Percentiles rank a stretch among this genome's conserved stretches.
These are phyloP conservation scores for Diadophis punctatus DNA, from an alignment of 2,113 vertebrate species.

Conservation along the genomic window DNA sequence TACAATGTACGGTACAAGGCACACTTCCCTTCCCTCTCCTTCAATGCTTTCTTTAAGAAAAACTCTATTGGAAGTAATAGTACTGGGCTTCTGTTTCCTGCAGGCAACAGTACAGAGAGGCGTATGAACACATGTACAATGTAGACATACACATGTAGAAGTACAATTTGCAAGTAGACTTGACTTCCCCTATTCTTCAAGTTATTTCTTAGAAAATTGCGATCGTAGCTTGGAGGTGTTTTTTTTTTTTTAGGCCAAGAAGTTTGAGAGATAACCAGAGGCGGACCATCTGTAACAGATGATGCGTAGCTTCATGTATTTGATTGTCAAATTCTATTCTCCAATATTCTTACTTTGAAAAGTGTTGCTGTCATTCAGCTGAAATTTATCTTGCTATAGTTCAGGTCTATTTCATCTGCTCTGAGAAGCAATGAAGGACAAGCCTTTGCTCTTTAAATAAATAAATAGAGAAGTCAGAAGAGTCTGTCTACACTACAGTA, in stretches of 20 bases:
- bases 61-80: neutral
- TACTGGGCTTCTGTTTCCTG: neutral
- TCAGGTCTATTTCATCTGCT: neutral
- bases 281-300: neutral
- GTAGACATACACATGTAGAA: neutral
- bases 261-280: neutral
- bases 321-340: neutral
- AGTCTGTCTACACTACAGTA: neutral
- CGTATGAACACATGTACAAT: neutral
- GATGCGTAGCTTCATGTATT: neutral
- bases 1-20: neutral
- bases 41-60: neutral
- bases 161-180: neutral
- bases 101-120: neutral
- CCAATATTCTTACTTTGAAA: neutral
- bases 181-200: neutral
- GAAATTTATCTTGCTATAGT: neutral
- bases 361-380: neutral
- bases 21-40: neutral
- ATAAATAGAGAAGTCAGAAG: neutral
- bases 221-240: neutral
- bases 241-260: neutral
- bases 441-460: neutral
- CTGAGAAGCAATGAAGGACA: neutral
- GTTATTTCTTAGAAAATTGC: neutral